Conservation (phyloP, 2,113 vertebrate genomes). For the Oxyruncus cristatus region DNA sequence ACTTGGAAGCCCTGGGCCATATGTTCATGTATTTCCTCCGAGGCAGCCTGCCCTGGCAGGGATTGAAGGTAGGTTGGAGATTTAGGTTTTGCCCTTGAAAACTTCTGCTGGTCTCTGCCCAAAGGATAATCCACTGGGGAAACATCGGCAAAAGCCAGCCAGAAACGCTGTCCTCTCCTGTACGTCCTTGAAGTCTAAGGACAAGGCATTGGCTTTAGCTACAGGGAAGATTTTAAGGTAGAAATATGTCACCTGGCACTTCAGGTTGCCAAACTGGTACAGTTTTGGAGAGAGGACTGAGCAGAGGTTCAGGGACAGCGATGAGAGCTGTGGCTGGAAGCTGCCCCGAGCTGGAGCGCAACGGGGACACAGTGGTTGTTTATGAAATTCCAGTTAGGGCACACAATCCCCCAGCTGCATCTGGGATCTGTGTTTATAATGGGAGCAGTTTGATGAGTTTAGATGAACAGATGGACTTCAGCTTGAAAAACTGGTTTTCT, state of each 20-base stretch:
- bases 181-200: not conserved
- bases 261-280: not conserved
- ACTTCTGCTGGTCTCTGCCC: not conserved
- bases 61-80: slow-evolving; percentile 86
- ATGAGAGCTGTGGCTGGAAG: not conserved
- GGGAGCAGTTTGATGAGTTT: not conserved
- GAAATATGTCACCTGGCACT: not conserved
- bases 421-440: not conserved
- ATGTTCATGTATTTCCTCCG: slow-evolving; percentile 99
- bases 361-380: not conserved
- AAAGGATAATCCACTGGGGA: not conserved
- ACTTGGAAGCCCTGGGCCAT: slow-evolving; percentile 98
- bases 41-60: slow-evolving; percentile 98
- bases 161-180: not conserved
- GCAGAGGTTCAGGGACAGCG: not conserved
- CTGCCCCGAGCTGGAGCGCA: not conserved
- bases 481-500: slow-evolving; percentile 6
- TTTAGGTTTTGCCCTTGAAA: not conserved
- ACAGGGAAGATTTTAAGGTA: not conserved
- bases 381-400: not conserved
- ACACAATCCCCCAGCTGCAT: not conserved
- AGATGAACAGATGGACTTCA: slow-evolving; percentile 11
- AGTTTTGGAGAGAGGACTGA: not conserved
- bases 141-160: not conserved
- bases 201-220: not conserved